Evolutionary conservation across 1,140 invertebrate species (phyloP), one percentile per base, ranked within the genome.

Genomic region (Microvelia longipes): DNA sequence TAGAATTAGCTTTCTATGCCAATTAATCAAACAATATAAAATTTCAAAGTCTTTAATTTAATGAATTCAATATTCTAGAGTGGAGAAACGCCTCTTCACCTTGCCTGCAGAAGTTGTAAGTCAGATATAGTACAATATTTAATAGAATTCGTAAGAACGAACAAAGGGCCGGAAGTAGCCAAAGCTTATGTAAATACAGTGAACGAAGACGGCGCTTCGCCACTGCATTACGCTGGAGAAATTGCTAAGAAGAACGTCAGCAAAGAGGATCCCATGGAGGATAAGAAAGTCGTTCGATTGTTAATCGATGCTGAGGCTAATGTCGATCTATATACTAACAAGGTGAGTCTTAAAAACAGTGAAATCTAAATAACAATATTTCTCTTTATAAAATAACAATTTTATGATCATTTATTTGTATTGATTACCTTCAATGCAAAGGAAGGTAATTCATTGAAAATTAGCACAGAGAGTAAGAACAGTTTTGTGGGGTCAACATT

Each of bases 1-100:
- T n/a, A n/a, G n/a, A n/a, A n/a, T n/a, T n/a, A n/a, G n/a, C n/a
- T n/a, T n/a, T n/a, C n/a, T n/a, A n/a, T n/a, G n/a, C n/a, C n/a
- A n/a, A n/a, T n/a, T n/a, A n/a, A n/a, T n/a, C n/a, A n/a, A n/a
- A n/a, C n/a, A n/a, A n/a, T n/a, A n/a, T n/a, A n/a, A n/a, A n/a
- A n/a, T n/a, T n/a, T n/a, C n/a, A n/a, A n/a, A n/a, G n/a, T n/a
- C n/a, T n/a, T n/a, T n/a, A n/a, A n/a, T n/a, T n/a, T n/a, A n/a
- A n/a, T n/a, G n/a, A n/a, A n/a, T n/a, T n/a, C n/a, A n/a, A n/a
- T 68, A 28, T 70, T 72, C 29, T 75, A 97, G 93, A 90, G 86
- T 75, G 96, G 96, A n/a, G 95, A 98, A 81, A 97, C 94, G 0
- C 91, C 94, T 0, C 81, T 98, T 25, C 95, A 98, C 78, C 85